These are phyloP conservation scores for Drosophila sucinea DNA, from an alignment of 1,140 invertebrate genomes.

Conservation along the genomic window DNA sequence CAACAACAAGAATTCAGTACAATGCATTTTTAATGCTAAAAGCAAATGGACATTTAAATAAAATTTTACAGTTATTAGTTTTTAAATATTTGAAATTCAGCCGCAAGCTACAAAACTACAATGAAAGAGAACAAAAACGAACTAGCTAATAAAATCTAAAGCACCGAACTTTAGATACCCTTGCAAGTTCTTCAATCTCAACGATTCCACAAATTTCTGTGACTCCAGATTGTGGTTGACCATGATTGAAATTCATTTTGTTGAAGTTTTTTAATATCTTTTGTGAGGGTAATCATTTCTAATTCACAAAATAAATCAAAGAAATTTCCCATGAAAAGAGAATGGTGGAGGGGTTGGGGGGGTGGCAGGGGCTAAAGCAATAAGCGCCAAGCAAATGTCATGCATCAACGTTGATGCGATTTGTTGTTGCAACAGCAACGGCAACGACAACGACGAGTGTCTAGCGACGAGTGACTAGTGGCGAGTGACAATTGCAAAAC, in stretches of 20 bases:
- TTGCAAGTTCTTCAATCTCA: too few relatives aligned
- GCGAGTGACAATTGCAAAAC: conserved; percentile 27
- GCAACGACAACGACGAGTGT: neutral
- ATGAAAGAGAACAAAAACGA: neutral
- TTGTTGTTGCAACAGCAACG: conserved; percentile 26
- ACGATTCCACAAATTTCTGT: too few relatives aligned
- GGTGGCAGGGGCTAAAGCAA: conserved; percentile 19
- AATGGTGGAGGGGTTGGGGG: neutral
- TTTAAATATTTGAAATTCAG: conserved; percentile 38
- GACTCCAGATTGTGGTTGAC: too few relatives aligned
- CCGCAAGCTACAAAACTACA: neutral
- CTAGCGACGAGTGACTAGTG: conserved; percentile 6
- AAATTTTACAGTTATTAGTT: conserved; percentile 52
- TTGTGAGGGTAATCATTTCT: conserved; percentile 36
- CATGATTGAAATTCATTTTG: too few relatives aligned
- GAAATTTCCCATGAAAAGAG: conserved; percentile 43
- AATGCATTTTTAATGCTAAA: conserved; percentile 61
- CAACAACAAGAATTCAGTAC: conserved; percentile 31
- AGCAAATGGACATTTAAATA: conserved; percentile 58
- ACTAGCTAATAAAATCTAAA: neutral
- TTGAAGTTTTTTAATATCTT: too few relatives aligned
- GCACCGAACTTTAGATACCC: too few relatives aligned
- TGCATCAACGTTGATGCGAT: conserved; percentile 50
- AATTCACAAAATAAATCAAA: conserved; percentile 62
- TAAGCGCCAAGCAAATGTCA: conserved; percentile 55